Evolutionary conservation across 2,797 vertebrate species (phyloP).

Genomic region (Benthosema pterotum): DNA sequence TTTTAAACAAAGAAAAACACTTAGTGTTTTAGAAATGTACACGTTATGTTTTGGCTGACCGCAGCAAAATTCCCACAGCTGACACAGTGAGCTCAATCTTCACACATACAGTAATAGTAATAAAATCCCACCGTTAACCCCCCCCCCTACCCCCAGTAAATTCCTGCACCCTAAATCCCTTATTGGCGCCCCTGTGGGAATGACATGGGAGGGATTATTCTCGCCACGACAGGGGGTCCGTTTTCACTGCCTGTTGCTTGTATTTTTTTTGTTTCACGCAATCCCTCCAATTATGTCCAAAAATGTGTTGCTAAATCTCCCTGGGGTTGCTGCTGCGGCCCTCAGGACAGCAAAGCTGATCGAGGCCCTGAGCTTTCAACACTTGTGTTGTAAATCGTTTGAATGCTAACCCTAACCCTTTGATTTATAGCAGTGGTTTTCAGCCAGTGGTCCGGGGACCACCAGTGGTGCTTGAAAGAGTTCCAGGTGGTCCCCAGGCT

Average conservation of each 20-base stretch:
- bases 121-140: slow-evolving; percentile 3
- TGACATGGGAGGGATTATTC: slow-evolving; percentile 1
- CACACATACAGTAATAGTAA: slow-evolving; percentile 1
- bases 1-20: too few relatives aligned
- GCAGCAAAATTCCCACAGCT: slow-evolving; percentile 27
- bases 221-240: too few relatives aligned
- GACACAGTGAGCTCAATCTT: slow-evolving; percentile 25
- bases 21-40: too few relatives aligned
- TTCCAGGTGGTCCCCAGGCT: too few relatives aligned
- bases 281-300: slow-evolving; percentile 7
- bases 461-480: too few relatives aligned
- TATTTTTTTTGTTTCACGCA: too few relatives aligned
- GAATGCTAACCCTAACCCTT: too few relatives aligned
- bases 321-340: slow-evolving; percentile 37
- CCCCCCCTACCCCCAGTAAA: slow-evolving; percentile 13
- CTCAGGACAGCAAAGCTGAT: slow-evolving; percentile 27
- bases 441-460: too few relatives aligned
- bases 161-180: slow-evolving; percentile 6
- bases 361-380: slow-evolving; percentile 40
- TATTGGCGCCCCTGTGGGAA: slow-evolving; percentile 19
- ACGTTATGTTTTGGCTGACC: neutral
- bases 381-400: too few relatives aligned
- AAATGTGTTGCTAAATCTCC: slow-evolving; percentile 38
- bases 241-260: too few relatives aligned
- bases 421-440: too few relatives aligned